phyloP scores from a whole-genome alignment of 2,113 vertebrate species.

The Prunella himalayana region DNA sequence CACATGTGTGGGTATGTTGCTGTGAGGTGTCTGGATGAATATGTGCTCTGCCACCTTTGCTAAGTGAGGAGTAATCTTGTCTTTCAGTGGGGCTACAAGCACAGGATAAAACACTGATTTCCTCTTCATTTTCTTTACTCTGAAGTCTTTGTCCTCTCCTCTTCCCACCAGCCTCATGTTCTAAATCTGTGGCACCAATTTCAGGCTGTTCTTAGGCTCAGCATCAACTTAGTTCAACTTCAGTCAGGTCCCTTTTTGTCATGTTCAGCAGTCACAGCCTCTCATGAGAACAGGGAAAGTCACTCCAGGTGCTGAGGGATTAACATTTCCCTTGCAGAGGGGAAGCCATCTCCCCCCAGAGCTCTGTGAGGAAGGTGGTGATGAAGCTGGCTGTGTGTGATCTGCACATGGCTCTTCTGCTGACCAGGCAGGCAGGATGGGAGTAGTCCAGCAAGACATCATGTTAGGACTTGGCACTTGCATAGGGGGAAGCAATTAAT shows the following conservation, averaged over 20 bases:
- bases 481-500: conserved; percentile 76
- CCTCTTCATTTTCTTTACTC: background rate
- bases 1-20: background rate
- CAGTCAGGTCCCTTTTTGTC: background rate
- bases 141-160: background rate
- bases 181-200: background rate
- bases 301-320: background rate
- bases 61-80: background rate
- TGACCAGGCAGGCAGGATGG: background rate
- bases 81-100: background rate
- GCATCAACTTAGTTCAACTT: background rate
- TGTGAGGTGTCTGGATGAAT: conserved; percentile 1
- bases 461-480: conserved; percentile 49
- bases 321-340: background rate
- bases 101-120: background rate
- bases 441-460: conserved; percentile 15
- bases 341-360: background rate
- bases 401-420: background rate
- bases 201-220: background rate
- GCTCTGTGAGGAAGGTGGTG: background rate
- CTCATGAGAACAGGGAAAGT: rapidly evolving
- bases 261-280: rapidly evolving
- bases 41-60: background rate
- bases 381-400: background rate
- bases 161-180: background rate